Conservation (phyloP, 1,140 invertebrate genomes). For the Ptiloglossa arizonensis region DNA sequence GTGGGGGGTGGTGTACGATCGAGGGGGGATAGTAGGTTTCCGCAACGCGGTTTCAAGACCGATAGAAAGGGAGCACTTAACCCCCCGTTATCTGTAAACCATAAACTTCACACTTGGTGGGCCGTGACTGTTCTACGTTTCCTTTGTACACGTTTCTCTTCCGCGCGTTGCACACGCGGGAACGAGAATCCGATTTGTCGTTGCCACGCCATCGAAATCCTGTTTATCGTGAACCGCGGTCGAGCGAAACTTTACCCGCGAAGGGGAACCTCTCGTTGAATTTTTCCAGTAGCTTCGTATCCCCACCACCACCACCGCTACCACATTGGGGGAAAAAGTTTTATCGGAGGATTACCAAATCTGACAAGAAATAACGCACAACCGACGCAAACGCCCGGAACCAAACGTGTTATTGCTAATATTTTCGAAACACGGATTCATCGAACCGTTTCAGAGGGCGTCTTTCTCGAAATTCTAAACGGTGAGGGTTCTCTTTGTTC, state of each 20-base stretch:
- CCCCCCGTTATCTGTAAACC: slow-evolving; percentile 56
- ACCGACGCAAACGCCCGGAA: too few relatives aligned
- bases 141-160: slow-evolving; percentile 42
- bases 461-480: too few relatives aligned
- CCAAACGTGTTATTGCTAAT: too few relatives aligned
- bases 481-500: too few relatives aligned
- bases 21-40: neutral
- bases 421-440: too few relatives aligned
- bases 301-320: too few relatives aligned
- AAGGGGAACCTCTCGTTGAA: neutral
- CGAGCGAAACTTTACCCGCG: neutral
- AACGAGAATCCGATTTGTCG: slow-evolving; percentile 40
- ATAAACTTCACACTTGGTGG: slow-evolving; percentile 56
- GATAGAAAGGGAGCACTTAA: slow-evolving; percentile 46
- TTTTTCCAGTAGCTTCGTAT: too few relatives aligned
- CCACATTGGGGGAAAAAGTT: too few relatives aligned
- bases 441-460: too few relatives aligned
- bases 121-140: slow-evolving; percentile 19
- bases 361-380: too few relatives aligned
- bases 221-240: slow-evolving; percentile 15
- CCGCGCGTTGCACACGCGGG: slow-evolving; percentile 4
- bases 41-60: slow-evolving; percentile 24
- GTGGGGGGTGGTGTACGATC: too few relatives aligned
- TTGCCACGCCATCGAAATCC: slow-evolving; percentile 10
- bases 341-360: too few relatives aligned